Evolutionary conservation across 2,113 vertebrate genomes (phyloP), one percentile per base, ranked within the genome.

Genomic region (Antennarius striatus): DNA sequence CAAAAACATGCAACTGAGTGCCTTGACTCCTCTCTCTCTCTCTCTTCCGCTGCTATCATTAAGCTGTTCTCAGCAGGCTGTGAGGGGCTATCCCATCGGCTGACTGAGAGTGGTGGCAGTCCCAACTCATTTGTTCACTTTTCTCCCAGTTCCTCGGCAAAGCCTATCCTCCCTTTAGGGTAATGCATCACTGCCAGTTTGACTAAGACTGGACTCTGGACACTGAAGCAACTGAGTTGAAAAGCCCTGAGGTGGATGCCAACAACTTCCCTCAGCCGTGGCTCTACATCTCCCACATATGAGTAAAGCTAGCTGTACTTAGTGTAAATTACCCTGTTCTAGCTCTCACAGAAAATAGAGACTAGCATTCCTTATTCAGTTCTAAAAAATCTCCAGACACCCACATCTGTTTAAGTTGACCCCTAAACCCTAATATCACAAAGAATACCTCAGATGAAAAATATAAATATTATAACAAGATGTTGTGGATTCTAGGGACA

Each of bases 111-210:
- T 90, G 77, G 81, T 90, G 82, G 81, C 86, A 90, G 92, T 93
- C 91, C 82, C 58, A 79, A 91, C 84, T 86, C 89, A 90, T 92
- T 92, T 92, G 84, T 80, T 91, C 82, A 89, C 80, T 73, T 88
- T 83, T 70, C 77, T 86, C 68, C 65, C 71, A 67, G 74, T 88
- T 88, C 81, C 81, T 86, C 74, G 75, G 81, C 86, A 14, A 47
- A 80, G 81, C 71, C 74, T 90, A 75, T 77, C 80, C 86, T 85
- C 80, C 89, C 90, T 82, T 66, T 39, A 1, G 84, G 88, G 58
- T 53, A 61, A 81, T 36, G 75, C 76, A 87, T 85, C 83, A 73
- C 59, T 86, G 87, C 84, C 82, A 88, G 83, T 87, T 89, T 89
- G 48, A 84, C 83, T 79, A 84, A 91, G 84, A 85, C 87, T 79